Conservation (phyloP, 2,113 vertebrate genomes). For the Plotosus lineatus region DNA sequence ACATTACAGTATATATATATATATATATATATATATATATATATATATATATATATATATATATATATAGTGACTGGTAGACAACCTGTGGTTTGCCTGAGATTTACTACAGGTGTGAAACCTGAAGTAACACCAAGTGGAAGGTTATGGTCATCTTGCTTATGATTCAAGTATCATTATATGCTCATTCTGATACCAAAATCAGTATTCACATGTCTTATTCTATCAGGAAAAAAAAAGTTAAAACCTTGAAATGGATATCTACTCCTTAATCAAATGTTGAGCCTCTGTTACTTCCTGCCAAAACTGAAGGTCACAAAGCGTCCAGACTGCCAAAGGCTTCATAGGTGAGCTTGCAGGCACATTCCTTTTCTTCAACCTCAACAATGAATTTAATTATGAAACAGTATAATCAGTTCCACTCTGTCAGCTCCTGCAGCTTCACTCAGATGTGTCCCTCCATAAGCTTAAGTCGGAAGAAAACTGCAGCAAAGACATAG, state of each 20-base stretch:
- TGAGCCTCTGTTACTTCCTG: not conserved
- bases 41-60: too few species aligned
- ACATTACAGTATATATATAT: too few species aligned
- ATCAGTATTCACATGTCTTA: not conserved
- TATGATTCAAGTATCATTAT: not conserved
- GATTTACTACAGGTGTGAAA: too few species aligned
- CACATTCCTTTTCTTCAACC: slow-evolving; percentile 14
- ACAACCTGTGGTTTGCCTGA: not conserved
- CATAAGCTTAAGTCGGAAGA: not conserved
- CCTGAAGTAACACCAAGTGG: not conserved
- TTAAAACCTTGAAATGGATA: not conserved
- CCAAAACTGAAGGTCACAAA: slow-evolving; percentile 1
- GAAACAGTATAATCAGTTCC: slow-evolving; percentile 31
- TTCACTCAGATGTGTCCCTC: not conserved
- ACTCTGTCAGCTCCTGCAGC: slow-evolving; percentile 23
- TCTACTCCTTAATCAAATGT: not conserved
- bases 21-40: too few species aligned
- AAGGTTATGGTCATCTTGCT: not conserved
- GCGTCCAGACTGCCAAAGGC: not conserved
- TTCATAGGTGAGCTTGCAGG: not conserved
- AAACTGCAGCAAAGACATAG: not conserved
- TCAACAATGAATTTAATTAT: slow-evolving; percentile 30
- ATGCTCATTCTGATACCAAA: not conserved
- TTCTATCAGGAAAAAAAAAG: not conserved
- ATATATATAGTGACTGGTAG: not conserved